Percentiles rank a stretch among this genome's conserved stretches.
Evolutionary conservation across 92 coral and sea anemone genomes (phyloP).

Genomic region (Galaxea fascicularis): DNA sequence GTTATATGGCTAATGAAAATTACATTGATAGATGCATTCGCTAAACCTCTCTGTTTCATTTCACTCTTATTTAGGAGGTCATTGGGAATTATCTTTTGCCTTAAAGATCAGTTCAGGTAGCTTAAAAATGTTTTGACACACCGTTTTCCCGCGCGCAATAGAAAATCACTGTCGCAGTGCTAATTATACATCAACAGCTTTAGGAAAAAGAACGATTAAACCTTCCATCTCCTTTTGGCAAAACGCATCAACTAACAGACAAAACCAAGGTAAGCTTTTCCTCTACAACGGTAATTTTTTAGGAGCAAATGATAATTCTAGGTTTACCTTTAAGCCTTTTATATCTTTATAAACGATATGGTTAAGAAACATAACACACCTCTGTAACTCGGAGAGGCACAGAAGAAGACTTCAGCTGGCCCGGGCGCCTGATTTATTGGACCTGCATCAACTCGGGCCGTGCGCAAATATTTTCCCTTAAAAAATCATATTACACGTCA

Average conservation of each 20-base stretch:
- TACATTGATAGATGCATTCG: no score
- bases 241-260: not conserved
- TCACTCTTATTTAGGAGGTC: no score
- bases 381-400: not conserved
- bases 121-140: no score
- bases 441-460: not conserved
- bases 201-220: not conserved
- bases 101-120: no score
- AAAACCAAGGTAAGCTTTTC: not conserved
- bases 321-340: not conserved
- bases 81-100: no score
- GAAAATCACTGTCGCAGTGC: not conserved
- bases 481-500: slow-evolving; percentile 19
- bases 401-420: not conserved
- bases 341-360: not conserved
- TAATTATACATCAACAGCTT: not conserved
- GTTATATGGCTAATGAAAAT: no score
- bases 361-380: slow-evolving; percentile 11
- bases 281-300: no score
- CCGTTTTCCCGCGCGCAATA: not conserved
- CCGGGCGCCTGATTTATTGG: not conserved
- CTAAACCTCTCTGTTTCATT: no score
- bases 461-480: slow-evolving; percentile 14
- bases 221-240: not conserved
- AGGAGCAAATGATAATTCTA: not conserved